Conservation (phyloP, 2,888 invertebrate species). For the Leptopilina myrica region DNA sequence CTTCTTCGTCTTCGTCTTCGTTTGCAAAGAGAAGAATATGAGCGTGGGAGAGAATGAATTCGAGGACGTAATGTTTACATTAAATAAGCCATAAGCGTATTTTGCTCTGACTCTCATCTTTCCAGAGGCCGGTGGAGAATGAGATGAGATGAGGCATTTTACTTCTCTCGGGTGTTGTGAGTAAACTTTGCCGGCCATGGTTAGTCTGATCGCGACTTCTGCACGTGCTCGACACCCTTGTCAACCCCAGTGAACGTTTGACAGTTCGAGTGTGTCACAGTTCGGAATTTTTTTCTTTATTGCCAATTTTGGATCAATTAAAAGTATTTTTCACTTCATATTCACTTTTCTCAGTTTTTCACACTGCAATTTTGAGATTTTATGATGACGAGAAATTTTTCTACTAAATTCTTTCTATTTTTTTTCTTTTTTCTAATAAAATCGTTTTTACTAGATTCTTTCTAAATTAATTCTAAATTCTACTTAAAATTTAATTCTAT, state of each 20-base stretch:
- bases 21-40: conserved; percentile 24
- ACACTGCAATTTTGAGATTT: no score
- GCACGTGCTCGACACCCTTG: conserved; percentile 26
- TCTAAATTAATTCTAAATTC: no score
- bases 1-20: not conserved
- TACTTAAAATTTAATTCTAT: no score
- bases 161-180: conserved; percentile 31
- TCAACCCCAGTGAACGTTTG: not conserved
- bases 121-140: conserved; percentile 28
- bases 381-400: no score
- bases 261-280: not conserved
- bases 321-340: no score
- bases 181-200: conserved; percentile 37
- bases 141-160: conserved; percentile 36
- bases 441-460: no score
- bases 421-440: no score
- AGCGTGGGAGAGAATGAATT: conserved; percentile 41
- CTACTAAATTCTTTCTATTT: no score
- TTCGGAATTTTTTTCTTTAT: not conserved
- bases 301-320: not conserved
- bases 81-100: conserved; percentile 40
- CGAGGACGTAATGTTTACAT: conserved; percentile 41
- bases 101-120: conserved; percentile 34
- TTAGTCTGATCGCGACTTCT: conserved; percentile 25
- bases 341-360: no score